Conservation (phyloP, 2,113 vertebrate genomes). For the Phylloscopus whistleri region DNA sequence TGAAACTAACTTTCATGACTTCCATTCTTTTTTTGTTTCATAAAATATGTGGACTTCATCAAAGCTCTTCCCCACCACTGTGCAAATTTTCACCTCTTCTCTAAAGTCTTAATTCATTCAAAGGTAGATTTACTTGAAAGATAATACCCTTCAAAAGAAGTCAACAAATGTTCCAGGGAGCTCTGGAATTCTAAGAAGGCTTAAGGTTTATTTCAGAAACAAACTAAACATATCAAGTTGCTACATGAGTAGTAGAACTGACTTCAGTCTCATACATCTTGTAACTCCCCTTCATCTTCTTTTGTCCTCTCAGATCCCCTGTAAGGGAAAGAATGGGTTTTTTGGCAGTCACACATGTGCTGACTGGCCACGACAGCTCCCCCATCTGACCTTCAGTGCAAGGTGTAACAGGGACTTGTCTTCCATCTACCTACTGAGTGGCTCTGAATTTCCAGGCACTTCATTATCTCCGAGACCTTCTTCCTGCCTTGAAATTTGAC, state of each 20-base stretch:
- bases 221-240: background rate
- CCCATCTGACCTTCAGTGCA: background rate
- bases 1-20: background rate
- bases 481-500: background rate
- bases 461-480: background rate
- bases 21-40: background rate
- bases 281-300: background rate
- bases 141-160: background rate
- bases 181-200: background rate
- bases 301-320: background rate
- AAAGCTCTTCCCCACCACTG: background rate
- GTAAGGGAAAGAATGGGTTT: background rate
- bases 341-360: background rate
- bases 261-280: background rate
- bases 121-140: background rate
- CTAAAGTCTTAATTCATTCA: background rate
- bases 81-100: background rate
- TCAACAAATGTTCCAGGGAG: background rate
- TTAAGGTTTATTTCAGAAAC: constrained; percentile 19
- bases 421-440: background rate
- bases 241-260: background rate
- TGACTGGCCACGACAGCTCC: background rate
- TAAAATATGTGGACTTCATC: background rate
- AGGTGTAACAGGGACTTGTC: background rate
- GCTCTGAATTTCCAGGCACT: background rate